Evolutionary conservation across 2,797 vertebrate genomes (phyloP), one percentile per base, ranked within the genome.

Genomic region (Enteromius radiatus): DNA sequence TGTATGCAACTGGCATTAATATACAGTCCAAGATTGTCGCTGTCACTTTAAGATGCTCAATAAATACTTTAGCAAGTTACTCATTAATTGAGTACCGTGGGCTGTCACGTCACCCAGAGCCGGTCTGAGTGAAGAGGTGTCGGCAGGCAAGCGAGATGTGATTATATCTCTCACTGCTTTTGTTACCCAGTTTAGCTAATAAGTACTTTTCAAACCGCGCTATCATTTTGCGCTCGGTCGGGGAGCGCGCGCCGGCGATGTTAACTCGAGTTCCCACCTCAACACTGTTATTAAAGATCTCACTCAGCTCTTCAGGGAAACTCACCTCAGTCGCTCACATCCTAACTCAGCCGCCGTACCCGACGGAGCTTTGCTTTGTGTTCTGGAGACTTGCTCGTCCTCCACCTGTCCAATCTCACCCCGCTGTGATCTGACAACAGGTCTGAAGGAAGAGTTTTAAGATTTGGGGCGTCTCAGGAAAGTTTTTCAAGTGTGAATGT

Each of bases 111-210:
- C 80, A 84, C 80, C 78, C 83, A 95, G 94, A 95, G 93, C 92
- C 93, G 94, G 93, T 93, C 95, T 93, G 93, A 93, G 92, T 92
- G 93, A 95, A 94, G 92, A 92, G 91, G 91, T 92, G 92, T 94
- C 95, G 93, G 88, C 88, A 94, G 95, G 91, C 82, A 78, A 93
- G 93, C 94, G 93, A 89, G 94, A 96, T 95, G 93, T 96, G 95
- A 96, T 96, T 94, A 96, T 95, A 96, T 91, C 92, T 81, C 91
- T 93, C 91, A 91, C 92, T 91, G 91, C 92, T 93, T 95, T 96
- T 95, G 93, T 92, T 95, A 96, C 94, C 95, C 90, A 90, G 93
- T 97, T 97, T 96, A 95, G 94, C 95, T 95, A 92, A 94, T 95
- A 94, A 94, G 92, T 93, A 94, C 92, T 92, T 94, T 94, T 94